Conservation (phyloP, 2,797 vertebrate species). For the Martes flavigula region DNA sequence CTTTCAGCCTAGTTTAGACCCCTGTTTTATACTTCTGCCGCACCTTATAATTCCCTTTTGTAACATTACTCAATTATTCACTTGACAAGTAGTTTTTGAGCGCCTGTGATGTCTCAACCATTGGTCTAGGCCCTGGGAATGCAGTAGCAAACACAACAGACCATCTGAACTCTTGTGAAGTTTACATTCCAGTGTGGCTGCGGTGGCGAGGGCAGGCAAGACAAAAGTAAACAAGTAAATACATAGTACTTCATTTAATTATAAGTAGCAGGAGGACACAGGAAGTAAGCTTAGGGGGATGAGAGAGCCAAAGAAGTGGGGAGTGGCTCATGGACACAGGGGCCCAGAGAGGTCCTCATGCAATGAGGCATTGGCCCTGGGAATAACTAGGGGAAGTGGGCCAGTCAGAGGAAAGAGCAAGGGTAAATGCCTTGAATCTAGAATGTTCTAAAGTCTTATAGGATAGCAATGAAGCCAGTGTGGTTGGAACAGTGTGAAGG, state of each 20-base stretch:
- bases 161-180: neutral
- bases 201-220: neutral
- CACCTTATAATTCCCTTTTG: neutral
- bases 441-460: neutral
- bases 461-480: neutral
- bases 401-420: neutral
- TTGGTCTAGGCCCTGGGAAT: neutral
- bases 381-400: neutral
- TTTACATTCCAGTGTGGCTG: neutral
- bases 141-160: neutral
- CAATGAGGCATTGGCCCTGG: neutral
- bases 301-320: neutral
- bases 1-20: neutral
- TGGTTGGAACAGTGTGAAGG: neutral
- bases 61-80: neutral
- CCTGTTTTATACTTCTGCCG: neutral
- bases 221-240: neutral
- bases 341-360: neutral
- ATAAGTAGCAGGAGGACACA: neutral
- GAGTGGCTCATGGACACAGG: neutral
- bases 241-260: no score
- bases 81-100: neutral
- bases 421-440: neutral
- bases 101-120: neutral
- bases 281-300: neutral